Evolutionary conservation across 2,888 invertebrate genomes (phyloP), one percentile per base, ranked within the genome.

Genomic region (Synanthedon myopaeformis): DNA sequence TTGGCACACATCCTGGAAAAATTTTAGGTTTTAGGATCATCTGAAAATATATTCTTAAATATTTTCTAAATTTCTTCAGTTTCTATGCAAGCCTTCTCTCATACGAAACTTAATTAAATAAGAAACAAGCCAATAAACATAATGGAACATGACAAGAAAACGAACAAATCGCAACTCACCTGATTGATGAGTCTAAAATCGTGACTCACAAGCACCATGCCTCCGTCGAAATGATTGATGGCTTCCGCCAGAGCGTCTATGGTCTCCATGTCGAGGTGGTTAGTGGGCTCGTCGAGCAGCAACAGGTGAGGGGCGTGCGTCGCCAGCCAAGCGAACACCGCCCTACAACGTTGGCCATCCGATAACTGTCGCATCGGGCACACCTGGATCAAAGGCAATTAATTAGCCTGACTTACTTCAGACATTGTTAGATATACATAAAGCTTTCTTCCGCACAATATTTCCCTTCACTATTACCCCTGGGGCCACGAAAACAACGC

Each of bases 131-230:
- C 5, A 23, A 23, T 23, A 5, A 23, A 23, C 23, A 23, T 5
- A 6, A 6, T 1, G 8, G 3, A 8, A 2, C 6, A 6, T 35
- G 35, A 6, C 35, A 35, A 35, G 8, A 35, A 10, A 35, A 35
- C 35, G 35, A 35, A 35, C 35, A 35, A 35, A 35, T 35, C 2
- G 35, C 10, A 10, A 13, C 49, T 65, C 76, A 98, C 98, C 92
- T 99, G 99, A 86, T 95, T 97, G 60, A 99, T 99, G 54, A 99
- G 92, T 79, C 99, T 91, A 90, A 99, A 99, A 91, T 99, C 99
- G 94, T 99, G 99, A 86, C 97, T 98, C 69, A 99, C 99, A 23
- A 99, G 91, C 60, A 99, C 96, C 94, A 99, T 94, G 62, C 99
- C 99, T 50, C 99, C 99, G 63, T 97, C 96, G 75, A 98, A 99